Base-by-base conservation (phyloP, 2,113 vertebrate species). In the Aix galericulata region DNA sequence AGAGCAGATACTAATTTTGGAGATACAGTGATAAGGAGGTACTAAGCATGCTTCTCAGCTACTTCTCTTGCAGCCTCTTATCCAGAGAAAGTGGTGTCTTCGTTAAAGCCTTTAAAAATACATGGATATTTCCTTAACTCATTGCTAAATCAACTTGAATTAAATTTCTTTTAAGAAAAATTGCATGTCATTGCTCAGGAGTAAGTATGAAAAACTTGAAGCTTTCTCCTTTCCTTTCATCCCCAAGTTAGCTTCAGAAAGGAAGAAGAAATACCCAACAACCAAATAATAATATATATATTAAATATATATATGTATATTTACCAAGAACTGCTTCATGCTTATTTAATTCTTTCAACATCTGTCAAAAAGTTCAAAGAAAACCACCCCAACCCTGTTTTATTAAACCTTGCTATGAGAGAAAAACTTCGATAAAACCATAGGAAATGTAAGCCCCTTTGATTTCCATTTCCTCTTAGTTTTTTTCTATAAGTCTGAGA, bases 221-320 rank as follows among this genome's bases (percentile, higher is more conserved):
- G 8, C 0, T 1, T n/a, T 32, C 68, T 29, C 13, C 1, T 48
- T 48, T 0, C 8, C 18, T 11, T 23, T 25, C 50, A 23, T 25
- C 50, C 50, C 21, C 50, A 25, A 50, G 23, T 25, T 50, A 50
- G 22, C 23, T 9, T 26, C 60, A 26, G 5, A 63, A 67, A 58
- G 20, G 6, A 48, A 71, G 17, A 6, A 20, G 66, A 83, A 82
- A 71, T 2, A 1, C 0, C 2, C 9, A 23, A 62, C 14, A 34
- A 60, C n/a, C 21, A 62, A 62, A 36, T 34, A 27, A 38, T 38
- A 38, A 53, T 15, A 53, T 52, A 27, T 53, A 55, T 53, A 53
- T 53, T 27, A 27, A 63, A 29, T 56, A 17, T 56, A n/a, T 63
- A 18, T 18, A 40, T 40, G 11, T 40, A 17, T 27, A 17, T 63